phyloP scores from a whole-genome alignment of 2,797 vertebrate species.

The Monodelphis domestica region DNA sequence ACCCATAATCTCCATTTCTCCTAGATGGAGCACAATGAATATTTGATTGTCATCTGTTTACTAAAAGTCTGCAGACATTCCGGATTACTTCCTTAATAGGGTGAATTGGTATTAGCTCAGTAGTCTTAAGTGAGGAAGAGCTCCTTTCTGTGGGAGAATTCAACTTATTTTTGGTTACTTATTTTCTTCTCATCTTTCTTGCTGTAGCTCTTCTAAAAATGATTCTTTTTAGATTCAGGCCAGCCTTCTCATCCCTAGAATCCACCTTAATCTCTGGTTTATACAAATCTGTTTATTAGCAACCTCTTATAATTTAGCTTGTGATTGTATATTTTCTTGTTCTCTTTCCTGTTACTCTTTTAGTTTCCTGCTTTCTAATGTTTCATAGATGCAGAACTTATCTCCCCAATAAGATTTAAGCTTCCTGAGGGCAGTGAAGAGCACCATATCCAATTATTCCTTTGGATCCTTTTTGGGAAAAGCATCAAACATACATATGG shows the following conservation, averaged over 20 bases:
- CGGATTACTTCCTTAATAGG: not conserved
- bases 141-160: not conserved
- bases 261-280: not conserved
- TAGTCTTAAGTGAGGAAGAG: not conserved
- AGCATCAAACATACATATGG: not conserved
- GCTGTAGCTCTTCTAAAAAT: not conserved
- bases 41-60: not conserved
- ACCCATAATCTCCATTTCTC: not conserved
- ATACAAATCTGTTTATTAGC: not conserved
- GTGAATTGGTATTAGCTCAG: not conserved
- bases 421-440: not conserved
- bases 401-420: not conserved
- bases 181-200: not conserved
- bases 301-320: not conserved
- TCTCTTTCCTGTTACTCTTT: not conserved
- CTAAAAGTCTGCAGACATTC: not conserved
- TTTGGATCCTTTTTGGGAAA: not conserved
- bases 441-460: not conserved
- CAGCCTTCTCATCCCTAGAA: not conserved
- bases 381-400: not conserved
- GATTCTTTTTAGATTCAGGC: not conserved
- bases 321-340: not conserved
- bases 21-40: not conserved
- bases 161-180: not conserved
- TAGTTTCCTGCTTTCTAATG: not conserved